Percentiles rank a stretch among this genome's conserved stretches.
Evolutionary conservation across 1,140 invertebrate species (phyloP).

Genomic region (Matsumurasca onukii): DNA sequence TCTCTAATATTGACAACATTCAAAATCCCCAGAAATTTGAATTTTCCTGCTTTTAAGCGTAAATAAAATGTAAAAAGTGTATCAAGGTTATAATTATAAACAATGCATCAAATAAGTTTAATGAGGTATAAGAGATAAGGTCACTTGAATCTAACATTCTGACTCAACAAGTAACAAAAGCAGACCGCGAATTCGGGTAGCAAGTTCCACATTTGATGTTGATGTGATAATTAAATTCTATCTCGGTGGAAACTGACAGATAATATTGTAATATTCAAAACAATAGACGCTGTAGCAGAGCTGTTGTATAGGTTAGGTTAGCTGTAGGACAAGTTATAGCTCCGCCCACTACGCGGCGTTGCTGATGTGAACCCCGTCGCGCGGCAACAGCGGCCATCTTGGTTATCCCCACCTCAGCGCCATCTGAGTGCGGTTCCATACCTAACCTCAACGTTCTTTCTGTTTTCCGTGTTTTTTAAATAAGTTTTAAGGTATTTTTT

Average conservation of each 20-base stretch:
- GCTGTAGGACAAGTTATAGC: background rate
- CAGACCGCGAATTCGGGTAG: too few species aligned
- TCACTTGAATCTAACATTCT: too few species aligned
- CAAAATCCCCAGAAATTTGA: too few species aligned
- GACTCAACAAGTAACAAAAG: slow-evolving; percentile 9
- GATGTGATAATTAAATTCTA: slow-evolving; percentile 19
- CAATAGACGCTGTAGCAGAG: background rate
- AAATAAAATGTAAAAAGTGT: too few species aligned
- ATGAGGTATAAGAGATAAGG: too few species aligned
- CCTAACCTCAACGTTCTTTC: background rate
- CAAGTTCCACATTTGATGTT: slow-evolving; percentile 13
- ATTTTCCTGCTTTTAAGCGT: too few species aligned
- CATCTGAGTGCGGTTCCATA: background rate
- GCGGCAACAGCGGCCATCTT: slow-evolving; percentile 16
- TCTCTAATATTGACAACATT: too few species aligned
- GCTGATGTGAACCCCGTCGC: background rate
- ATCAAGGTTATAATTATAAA: too few species aligned
- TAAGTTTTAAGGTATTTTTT: background rate
- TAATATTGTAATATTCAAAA: slow-evolving; percentile 21
- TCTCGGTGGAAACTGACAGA: background rate
- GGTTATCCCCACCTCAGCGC: background rate
- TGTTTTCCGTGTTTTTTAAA: background rate
- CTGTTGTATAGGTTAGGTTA: background rate
- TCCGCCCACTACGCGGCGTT: background rate
- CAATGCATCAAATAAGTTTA: too few species aligned